Percentiles rank a stretch among this genome's conserved stretches.
phyloP scores from a whole-genome alignment of 2,888 invertebrate genomes.

The Allygus modestus region DNA sequence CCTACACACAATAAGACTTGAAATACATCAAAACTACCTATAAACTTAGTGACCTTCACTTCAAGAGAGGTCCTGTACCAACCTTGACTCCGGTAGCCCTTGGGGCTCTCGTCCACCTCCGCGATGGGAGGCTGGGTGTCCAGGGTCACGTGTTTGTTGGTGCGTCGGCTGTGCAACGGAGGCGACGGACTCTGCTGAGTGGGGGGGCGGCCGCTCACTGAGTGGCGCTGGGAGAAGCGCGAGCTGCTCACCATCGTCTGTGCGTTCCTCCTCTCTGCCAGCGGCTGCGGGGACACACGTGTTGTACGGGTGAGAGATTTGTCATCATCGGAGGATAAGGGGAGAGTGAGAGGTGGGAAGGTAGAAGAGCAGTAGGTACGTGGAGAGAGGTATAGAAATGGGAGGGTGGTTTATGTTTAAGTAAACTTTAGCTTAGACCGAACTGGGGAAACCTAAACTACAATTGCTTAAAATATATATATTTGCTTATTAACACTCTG shows the following conservation, averaged over 20 bases:
- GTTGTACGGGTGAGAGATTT: too few species aligned
- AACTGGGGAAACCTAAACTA: too few species aligned
- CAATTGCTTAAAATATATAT: too few species aligned
- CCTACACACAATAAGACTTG: too few species aligned
- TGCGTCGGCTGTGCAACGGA: neutral
- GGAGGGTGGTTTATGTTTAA: too few species aligned
- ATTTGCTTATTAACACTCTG: too few species aligned
- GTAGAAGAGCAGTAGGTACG: neutral
- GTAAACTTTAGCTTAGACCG: too few species aligned
- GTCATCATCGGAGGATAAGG: too few species aligned
- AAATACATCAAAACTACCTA: too few species aligned
- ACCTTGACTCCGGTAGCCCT: constrained; percentile 45
- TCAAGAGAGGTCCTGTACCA: too few species aligned
- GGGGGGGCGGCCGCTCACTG: neutral
- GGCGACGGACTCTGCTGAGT: neutral
- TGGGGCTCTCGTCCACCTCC: neutral
- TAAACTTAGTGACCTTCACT: neutral
- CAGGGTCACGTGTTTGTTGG: neutral
- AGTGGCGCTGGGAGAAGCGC: neutral
- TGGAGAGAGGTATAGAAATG: neutral
- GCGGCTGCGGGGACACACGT: neutral
- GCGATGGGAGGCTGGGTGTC: neutral
- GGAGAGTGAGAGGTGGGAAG: too few species aligned
- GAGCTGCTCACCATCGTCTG: constrained; percentile 35
- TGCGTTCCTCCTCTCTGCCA: constrained; percentile 28